Conservation (phyloP, 2,797 vertebrate genomes). For the Pangasius macronema region DNA sequence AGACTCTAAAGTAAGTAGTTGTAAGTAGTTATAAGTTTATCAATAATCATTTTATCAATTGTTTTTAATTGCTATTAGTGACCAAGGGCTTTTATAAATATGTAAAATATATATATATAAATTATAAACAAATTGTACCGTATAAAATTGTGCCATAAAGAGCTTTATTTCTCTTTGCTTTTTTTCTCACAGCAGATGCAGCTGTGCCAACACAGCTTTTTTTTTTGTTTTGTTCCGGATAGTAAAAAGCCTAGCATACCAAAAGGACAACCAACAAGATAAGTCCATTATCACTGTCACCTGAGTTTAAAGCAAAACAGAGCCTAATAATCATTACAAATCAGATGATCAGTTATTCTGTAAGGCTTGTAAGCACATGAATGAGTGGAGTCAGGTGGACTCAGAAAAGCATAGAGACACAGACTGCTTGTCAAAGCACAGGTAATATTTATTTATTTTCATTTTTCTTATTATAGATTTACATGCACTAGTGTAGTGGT, state of each 20-base stretch:
- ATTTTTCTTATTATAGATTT: conserved; percentile 19
- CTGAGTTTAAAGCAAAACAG: neutral
- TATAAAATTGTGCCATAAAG: too few relatives aligned
- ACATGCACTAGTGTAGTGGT: conserved; percentile 30
- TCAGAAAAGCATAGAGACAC: conserved; percentile 1
- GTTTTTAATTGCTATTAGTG: neutral
- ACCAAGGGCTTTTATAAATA: neutral
- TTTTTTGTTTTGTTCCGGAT: neutral
- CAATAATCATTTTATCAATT: neutral
- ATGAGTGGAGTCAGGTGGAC: neutral
- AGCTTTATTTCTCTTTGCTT: neutral
- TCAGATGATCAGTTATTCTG: neutral
- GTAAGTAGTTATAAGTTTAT: neutral
- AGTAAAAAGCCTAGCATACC: neutral
- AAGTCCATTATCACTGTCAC: neutral
- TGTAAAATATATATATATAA: neutral
- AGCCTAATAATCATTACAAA: neutral
- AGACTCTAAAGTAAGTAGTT: neutral
- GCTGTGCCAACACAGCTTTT: neutral
- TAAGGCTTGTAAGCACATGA: neutral
- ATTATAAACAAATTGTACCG: neutral
- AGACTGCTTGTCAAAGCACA: conserved; percentile 32
- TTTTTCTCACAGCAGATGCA: neutral
- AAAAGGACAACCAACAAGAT: neutral
- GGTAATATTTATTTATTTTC: conserved; percentile 29